Evolutionary conservation across 2,113 vertebrate species (phyloP), one percentile per base, ranked within the genome.

Genomic region (Psilopsiagon aurifrons): DNA sequence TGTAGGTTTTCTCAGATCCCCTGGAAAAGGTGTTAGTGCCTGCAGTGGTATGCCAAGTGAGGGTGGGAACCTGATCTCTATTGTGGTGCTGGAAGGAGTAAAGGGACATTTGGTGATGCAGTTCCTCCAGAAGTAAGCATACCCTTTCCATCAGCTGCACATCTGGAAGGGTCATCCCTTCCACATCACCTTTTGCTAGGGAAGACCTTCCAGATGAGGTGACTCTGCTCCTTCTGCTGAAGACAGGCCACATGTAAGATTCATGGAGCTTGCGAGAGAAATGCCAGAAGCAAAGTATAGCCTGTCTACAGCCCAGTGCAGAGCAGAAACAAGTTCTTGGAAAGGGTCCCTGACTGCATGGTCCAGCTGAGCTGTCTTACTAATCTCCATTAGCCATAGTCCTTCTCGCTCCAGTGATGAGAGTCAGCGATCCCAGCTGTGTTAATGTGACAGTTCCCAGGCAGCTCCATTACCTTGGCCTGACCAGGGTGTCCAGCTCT

Each of bases 1-100:
- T 28, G 2, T 28, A 47, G 13, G 10, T 81, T 80, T 87, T 20
- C n/a, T 7, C 37, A 79, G 35, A 47, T 47, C 17, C 19, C 17
- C 25, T 37, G 78, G n/a, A 77, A 69, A 25, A 52, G 1, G 4
- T 18, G 6, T 18, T 9, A 51, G 39, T 73, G 22, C 9, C 49
- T 46, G 31, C 0, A 1, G 54, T 54, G 28, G 52, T 12, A 17
- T 55, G 20, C 11, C 13, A 47, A 3, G 1, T 2, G 12, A 11
- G 33, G 33, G 16, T 69, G 69, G 43, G 37, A 74, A 54, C 5
- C 13, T 23, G 49, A 60, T 8, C 22, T 59, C 62, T n/a, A 3
- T 10, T 66, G 15, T 47, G 29, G 22, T 62, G 35, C n/a, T 89
- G 39, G 39, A 74, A 74, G 20, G 22, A 12, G 14, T 49, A 55